Evolutionary conservation across 2,797 vertebrate species (phyloP), one percentile per base, ranked within the genome.

Genomic region (Threskiornis aethiopicus): DNA sequence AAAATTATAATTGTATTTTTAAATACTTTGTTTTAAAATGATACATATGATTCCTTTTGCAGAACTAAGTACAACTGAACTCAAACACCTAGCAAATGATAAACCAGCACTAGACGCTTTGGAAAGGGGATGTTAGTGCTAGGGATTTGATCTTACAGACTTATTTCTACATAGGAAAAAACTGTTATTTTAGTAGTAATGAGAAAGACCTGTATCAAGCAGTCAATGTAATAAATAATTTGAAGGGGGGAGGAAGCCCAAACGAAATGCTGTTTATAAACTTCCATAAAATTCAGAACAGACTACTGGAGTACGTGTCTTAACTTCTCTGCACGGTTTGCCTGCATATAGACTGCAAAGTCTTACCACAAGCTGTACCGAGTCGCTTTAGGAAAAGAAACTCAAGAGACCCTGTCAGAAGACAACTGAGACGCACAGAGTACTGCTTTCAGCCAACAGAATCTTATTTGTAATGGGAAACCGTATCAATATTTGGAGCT

Each of bases 401-500:
- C 61, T 64, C 9, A 1, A 78, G 52, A 26, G 59, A 39, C 10
- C 29, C 69, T 11, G 35, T 22, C 47, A n/a, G 10, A 58, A 84
- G 37, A 47, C 77, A 52, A 2, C 21, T 0, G 4, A 76, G 73
- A 66, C 3, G 3, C 25, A 78, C 51, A 39, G 3, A 41, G 62
- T 59, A 10, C 76, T 76, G 79, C 57, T 57, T 70, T 67, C 59
- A 35, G 81, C 44, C 77, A 70, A 66, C 80, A 89, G 12, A 78
- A 72, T 64, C 77, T 65, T 57, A 57, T 46, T 90, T 94, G 88
- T 77, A 73, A 90, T 61, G 67, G 62, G 77, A 92, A 93, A 76
- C 90, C 57, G 6, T 82, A 95, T 87, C 96, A 93, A 91, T 93
- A 95, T 73, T 90, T 97, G 91, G 73, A 89, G 58, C 75, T 17